Conservation (phyloP, 2,797 vertebrate species). For the Hephaestus fuliginosus region DNA sequence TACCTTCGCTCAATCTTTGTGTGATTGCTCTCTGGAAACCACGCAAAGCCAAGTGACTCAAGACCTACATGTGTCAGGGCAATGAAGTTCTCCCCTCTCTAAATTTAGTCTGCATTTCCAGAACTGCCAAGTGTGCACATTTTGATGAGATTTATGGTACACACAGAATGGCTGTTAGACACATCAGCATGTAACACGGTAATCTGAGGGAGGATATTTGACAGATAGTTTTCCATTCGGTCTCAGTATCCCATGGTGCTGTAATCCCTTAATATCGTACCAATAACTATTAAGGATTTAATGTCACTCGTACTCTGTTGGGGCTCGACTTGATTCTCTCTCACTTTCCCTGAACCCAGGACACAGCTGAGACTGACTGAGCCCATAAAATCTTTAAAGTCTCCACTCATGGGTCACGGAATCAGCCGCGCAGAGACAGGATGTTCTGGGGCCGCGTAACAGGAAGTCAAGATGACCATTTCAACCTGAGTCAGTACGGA, state of each 20-base stretch:
- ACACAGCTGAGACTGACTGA: constrained; percentile 68
- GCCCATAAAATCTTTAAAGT: constrained; percentile 76
- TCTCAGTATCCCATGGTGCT: constrained; percentile 61
- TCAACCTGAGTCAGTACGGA: constrained; percentile 36
- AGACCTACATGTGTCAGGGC: constrained; percentile 84
- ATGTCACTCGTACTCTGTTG: constrained; percentile 72
- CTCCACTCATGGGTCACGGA: constrained; percentile 67
- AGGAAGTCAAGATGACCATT: constrained; percentile 64
- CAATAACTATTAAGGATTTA: constrained; percentile 84
- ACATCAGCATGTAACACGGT: constrained; percentile 71
- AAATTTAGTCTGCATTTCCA: constrained; percentile 64
- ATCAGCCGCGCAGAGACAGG: constrained; percentile 55
- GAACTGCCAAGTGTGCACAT: constrained; percentile 70
- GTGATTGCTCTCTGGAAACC: constrained; percentile 63
- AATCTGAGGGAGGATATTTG: constrained; percentile 76
- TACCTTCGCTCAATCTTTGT: constrained; percentile 76
- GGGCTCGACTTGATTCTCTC: constrained; percentile 63
- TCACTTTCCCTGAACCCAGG: constrained; percentile 59
- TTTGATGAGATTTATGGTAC: constrained; percentile 74
- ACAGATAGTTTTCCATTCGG: constrained; percentile 71
- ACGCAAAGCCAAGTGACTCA: constrained; percentile 67
- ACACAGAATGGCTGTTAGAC: constrained; percentile 53
- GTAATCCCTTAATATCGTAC: constrained; percentile 83
- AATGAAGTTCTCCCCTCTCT: constrained; percentile 65
- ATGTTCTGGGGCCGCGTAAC: constrained; percentile 57